Evolutionary conservation across 2,888 invertebrate species (phyloP), one percentile per base, ranked within the genome.

Genomic region (Lamellibrachia satsuma): DNA sequence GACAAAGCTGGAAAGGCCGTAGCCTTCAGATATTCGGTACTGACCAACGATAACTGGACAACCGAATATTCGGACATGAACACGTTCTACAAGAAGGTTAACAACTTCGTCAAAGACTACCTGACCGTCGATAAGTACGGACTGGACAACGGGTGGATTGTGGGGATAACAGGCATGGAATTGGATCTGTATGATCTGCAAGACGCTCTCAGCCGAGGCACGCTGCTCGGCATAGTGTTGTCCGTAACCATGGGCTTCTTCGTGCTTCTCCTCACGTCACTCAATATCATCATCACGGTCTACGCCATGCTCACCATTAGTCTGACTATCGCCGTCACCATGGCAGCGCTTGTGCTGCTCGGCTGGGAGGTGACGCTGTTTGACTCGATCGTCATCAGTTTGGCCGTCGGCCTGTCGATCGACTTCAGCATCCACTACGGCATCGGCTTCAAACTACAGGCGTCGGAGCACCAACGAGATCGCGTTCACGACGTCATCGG

Each of bases 361-460:
- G 98, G 98, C 92, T 99, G 99, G 99, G 98, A 98, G 96, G 97
- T 99, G 92, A 99, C 99, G 97, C 98, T 99, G 94, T 97, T 99
- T 94, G 99, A 99, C 97, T 98, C 99, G 95, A 98, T 99, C 93
- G 98, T 98, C 27, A 98, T 99, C 93, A 98, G 98, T 11, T 98
- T 99, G 9, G 98, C 99, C 11, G 98, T 99, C 94, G 99, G 99
- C 22, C 97, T 99, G 95, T 98, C 98, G 22, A 98, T 98, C 57
- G 99, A 99, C 97, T 99, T 98, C 96, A 98, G 98, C 96, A 97
- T 99, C 93, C 99, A 99, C 96, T 98, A 98, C 96, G 98, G 98
- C 92, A 97, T 99, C 93, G 98, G 98, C 95, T 99, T 98, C 94
- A 91, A 91, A 60, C 8, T 92, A 8, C 9, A n/a, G 55, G 39